Evolutionary conservation across 2,888 invertebrate species (phyloP), one percentile per base, ranked within the genome.

Genomic region (Liodrosophila aerea): DNA sequence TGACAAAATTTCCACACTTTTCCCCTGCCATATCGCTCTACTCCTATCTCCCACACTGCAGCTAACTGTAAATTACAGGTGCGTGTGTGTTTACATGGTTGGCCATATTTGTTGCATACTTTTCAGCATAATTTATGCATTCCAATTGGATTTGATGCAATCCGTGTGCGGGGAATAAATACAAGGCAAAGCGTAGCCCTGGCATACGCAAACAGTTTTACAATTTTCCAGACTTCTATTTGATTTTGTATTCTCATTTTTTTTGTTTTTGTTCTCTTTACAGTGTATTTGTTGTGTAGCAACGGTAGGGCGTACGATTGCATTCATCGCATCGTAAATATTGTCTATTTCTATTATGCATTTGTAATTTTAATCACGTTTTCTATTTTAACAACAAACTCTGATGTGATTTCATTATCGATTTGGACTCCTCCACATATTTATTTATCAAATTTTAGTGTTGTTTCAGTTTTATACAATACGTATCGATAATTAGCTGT

Each of bases 81-180:
- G 31, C 27, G 43, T 4, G 29, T 36, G 44, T 54, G 44, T 64
- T 63, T 58, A 45, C 54, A 54, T 31, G 45, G 29, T 40, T 50
- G 39, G 27, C 61, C 53, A 58, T 49, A 60, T 73, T 64, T 73
- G 69, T 57, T 61, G 65, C 60, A 68, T 59, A 69, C 69, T 69
- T 69, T 54, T 46, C 52, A 43, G 57, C 73, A 62, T 73, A 76
- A 76, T 64, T 76, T 76, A 75, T 76, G 64, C 47, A 73, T 52
- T 75, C 41, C 62, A 56, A 75, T 70, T 73, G 53, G 41, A 60
- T 74, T 70, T 60, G 56, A 51, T 37, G 47, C 4, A 45, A 37
- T 7, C 22, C 22, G 22, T 22, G 22, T 22, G n/a, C n/a, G n/a
- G n/a, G n/a, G n/a, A n/a, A n/a, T 22, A 22, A 4, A 22, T 22